Evolutionary conservation across 2,888 invertebrate genomes (phyloP), one percentile per base, ranked within the genome.

Genomic region (Lochmaea capreae): DNA sequence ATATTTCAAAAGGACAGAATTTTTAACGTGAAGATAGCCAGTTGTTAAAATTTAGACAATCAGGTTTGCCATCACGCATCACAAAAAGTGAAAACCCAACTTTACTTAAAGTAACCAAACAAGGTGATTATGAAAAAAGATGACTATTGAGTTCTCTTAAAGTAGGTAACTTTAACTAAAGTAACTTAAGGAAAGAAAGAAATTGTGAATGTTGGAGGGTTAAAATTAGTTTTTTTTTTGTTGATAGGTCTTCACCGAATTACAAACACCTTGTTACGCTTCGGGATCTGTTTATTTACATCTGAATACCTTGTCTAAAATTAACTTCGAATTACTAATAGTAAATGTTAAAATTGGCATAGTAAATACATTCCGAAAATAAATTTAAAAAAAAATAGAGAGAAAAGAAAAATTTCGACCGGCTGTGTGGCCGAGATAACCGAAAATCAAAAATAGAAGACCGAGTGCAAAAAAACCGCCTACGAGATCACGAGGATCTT

Each of bases 401-500:
- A 16, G 9, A 18, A 59, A 43, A 52, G 49, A 22, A 71, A 59
- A 54, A 58, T 46, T 33, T 33, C 52, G 16, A 3, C 10, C 3
- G 61, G 11, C 12, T 39, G 12, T 16, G 33, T 66, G 62, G 62
- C 42, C 43, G 59, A 67, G 22, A 67, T 46, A 39, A 39, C 33
- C 26, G 46, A 67, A 59, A 69, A 71, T 65, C 59, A 58, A 73
- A 79, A 80, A 81, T 81, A 81, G 75, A 78, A 66, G 59, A 71
- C 77, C 77, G 81, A 72, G 80, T 77, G 81, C 82, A 81, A 80
- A 81, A 65, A 54, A 42, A 77, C 33, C 81, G 77, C 81, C 81
- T 79, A 82, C 81, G 76, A 78, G 73, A 81, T 82, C 81, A 80
- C 81, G 81, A 76, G 82, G 72, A 76, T 72, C 42, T 62, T 62